Base-by-base conservation (phyloP, 2,888 invertebrate species). In the Choristoneura rosaceana region DNA sequence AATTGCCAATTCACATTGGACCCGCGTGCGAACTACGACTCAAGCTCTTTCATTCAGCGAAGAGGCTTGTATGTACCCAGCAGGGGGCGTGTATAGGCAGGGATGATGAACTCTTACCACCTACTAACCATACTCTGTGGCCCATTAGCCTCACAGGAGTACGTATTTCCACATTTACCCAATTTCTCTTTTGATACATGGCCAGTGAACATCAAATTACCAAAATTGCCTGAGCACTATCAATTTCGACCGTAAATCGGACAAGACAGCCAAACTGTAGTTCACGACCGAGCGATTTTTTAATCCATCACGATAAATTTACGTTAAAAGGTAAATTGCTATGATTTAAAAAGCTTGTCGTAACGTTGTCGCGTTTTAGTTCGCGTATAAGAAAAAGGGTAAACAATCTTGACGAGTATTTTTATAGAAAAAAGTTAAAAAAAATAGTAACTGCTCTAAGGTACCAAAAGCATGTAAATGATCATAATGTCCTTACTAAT, bases 181-280 rank as follows among this genome's bases (percentile, higher is more conserved):
- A 5, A 10, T 50, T 63, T 47, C n/a, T 47, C 12, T 34, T n/a
- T 12, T 66, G 60, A 71, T 55, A 25, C 34, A 71, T 61, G 33
- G 71, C 61, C 60, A 17, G 43, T 61, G 61, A 55, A 61, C 61
- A 71, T 25, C 61, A 55, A 70, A 71, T 71, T 71, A 66, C 34
- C 71, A 34, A 61, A 66, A 71, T 71, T 71, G 60, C 52, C 52
- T 34, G 43, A 55, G 15, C 63, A 61, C 64, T 25, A 41, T 47
- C 60, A 47, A 66, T 66, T 61, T 52, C 25, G 52, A 33, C 17
- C 60, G 43, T 71, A 71, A 71, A 71, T 71, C 45, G 60, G 14
- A 14, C 47, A n/a, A 71, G 71, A 71, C 71, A 52, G 71, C 52
- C 41, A 65, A 70, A 71, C 61, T 71, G 71, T 59, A 17, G 9